Conservation (phyloP, 2,888 invertebrate species). For the Acleris holmiana region DNA sequence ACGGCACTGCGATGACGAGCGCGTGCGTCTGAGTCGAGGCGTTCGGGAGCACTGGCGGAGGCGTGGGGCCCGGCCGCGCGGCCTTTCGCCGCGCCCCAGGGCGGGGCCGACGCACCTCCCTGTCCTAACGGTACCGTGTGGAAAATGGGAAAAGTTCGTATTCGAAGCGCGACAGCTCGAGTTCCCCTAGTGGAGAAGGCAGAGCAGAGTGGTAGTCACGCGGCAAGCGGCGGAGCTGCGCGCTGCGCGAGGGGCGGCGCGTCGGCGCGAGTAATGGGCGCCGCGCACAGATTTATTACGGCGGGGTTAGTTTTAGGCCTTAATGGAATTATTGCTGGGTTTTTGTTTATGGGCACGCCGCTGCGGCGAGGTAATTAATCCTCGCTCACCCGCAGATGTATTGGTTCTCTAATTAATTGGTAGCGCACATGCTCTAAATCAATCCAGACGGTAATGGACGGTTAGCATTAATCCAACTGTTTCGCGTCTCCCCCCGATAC, state of each 20-base stretch:
- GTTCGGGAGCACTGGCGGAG: slow-evolving; percentile 60
- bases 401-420: slow-evolving; percentile 56
- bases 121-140: slow-evolving; percentile 11
- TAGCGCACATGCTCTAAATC: slow-evolving; percentile 48
- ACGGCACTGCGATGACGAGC: slow-evolving; percentile 45
- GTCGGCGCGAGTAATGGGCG: slow-evolving; percentile 55
- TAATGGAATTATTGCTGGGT: slow-evolving; percentile 71
- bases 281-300: slow-evolving; percentile 57
- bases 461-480: slow-evolving; percentile 40
- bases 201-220: slow-evolving; percentile 36
- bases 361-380: slow-evolving; percentile 41
- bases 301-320: slow-evolving; percentile 63
- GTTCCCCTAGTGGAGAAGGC: slow-evolving; percentile 36
- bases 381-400: slow-evolving; percentile 45
- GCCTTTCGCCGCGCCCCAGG: slow-evolving; percentile 40
- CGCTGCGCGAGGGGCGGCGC: slow-evolving; percentile 46
- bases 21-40: slow-evolving; percentile 55
- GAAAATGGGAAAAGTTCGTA: slow-evolving; percentile 53
- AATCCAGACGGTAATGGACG: slow-evolving; percentile 47
- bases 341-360: slow-evolving; percentile 60
- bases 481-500: slow-evolving; percentile 12
- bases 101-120: slow-evolving; percentile 40
- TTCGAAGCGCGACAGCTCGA: slow-evolving; percentile 25
- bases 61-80: slow-evolving; percentile 45
- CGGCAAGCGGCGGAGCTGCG: neutral